Evolutionary conservation across 2,888 invertebrate genomes (phyloP).

Genomic region (Bombylius major): DNA sequence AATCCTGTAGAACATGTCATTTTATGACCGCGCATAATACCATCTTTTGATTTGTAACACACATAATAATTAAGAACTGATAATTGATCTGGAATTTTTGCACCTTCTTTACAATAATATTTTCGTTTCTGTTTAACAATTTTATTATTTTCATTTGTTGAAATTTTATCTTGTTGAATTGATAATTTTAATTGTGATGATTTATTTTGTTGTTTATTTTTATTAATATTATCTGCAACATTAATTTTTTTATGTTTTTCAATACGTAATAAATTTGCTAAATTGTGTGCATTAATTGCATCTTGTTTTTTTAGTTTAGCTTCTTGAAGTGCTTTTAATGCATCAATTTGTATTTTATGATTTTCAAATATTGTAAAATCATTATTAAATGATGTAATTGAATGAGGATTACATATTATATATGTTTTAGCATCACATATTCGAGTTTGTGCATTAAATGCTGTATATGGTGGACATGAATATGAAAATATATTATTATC

Average conservation of each 20-base stretch:
- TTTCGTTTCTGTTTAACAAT: conserved; percentile 26
- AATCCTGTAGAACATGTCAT: conserved; percentile 38
- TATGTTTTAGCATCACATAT: conserved; percentile 37
- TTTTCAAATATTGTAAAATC: conserved; percentile 26
- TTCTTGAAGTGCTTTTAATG: conserved; percentile 28
- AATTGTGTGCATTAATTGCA: conserved; percentile 25
- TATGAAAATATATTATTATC: conserved; percentile 36
- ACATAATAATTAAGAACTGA: conserved; percentile 39
- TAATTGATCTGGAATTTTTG: conserved; percentile 37
- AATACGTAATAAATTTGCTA: conserved; percentile 26
- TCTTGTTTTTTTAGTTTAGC: conserved; percentile 28
- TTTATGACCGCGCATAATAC: conserved; percentile 35
- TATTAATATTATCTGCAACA: conserved; percentile 2
- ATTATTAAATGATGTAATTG: conserved; percentile 14
- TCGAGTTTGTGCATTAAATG: conserved; percentile 36
- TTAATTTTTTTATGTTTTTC: conserved; percentile 10
- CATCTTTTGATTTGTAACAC: conserved; percentile 34
- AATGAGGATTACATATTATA: conserved; percentile 27
- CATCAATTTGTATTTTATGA: conserved; percentile 28
- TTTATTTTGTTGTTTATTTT: conserved; percentile 17
- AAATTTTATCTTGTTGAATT: conserved; percentile 7
- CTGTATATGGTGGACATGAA: conserved; percentile 38
- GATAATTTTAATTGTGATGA: conserved; percentile 3
- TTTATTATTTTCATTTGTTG: neutral
- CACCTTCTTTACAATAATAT: conserved; percentile 36